Conservation (phyloP, 2,888 invertebrate species). For the Hesperia comma region DNA sequence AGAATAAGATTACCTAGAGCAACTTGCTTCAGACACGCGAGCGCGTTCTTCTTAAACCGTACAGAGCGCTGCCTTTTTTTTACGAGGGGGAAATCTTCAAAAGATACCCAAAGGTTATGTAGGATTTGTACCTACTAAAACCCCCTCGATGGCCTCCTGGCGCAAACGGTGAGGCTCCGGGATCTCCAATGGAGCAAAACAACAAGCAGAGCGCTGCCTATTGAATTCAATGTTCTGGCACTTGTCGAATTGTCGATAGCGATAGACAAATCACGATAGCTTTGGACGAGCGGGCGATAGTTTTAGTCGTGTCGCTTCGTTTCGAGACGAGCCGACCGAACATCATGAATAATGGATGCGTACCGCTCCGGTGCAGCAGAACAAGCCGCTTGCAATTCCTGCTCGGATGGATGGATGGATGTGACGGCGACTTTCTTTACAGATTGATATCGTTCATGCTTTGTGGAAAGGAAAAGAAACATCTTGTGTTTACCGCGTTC, state of each 20-base stretch:
- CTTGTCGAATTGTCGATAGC: conserved; percentile 19
- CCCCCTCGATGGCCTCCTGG: too few relatives aligned
- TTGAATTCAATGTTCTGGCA: conserved; percentile 17
- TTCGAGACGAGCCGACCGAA: conserved; percentile 1
- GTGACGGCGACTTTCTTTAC: conserved; percentile 20
- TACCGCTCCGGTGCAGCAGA: conserved; percentile 16
- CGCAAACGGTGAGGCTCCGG: too few relatives aligned
- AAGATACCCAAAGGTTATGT: too few relatives aligned
- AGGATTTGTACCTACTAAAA: too few relatives aligned
- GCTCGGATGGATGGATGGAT: conserved; percentile 14
- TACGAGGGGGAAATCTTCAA: too few relatives aligned
- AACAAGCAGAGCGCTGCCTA: not conserved
- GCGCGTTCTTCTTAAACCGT: not conserved
- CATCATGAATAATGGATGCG: conserved; percentile 22
- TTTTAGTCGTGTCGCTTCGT: conserved; percentile 19
- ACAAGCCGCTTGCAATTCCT: conserved; percentile 11
- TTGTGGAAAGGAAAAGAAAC: conserved; percentile 13
- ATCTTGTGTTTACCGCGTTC: not conserved
- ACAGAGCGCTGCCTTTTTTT: not conserved
- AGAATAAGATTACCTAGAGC: not conserved
- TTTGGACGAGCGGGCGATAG: conserved; percentile 6
- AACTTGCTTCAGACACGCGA: not conserved
- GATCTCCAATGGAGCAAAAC: too few relatives aligned
- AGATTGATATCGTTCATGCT: conserved; percentile 11
- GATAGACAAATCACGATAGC: conserved; percentile 12